These are phyloP conservation scores for Alligator mississippiensis DNA, from an alignment of 2,113 vertebrate genomes.

Conservation along the genomic window DNA sequence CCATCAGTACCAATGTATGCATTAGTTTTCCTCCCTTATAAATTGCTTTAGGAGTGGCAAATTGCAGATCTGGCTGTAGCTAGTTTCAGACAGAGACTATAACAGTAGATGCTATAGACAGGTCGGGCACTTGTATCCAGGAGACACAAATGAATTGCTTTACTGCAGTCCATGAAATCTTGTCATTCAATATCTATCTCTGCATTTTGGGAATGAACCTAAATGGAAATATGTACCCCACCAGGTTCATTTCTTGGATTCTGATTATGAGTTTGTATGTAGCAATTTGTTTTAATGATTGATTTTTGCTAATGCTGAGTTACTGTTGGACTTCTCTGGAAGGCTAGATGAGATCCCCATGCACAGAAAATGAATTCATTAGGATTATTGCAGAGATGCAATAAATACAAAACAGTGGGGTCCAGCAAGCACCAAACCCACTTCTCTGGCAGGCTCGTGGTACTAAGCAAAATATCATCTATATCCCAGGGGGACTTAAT, in stretches of 20 bases:
- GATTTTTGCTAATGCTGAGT: not conserved
- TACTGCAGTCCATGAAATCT: slow-evolving; percentile 16
- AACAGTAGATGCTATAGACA: not conserved
- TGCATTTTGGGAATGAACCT: slow-evolving; percentile 33
- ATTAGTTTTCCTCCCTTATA: slow-evolving; percentile 18
- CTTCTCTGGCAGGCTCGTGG: not conserved
- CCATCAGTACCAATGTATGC: not conserved
- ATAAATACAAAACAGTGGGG: slow-evolving; percentile 12
- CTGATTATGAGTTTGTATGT: slow-evolving; percentile 4
- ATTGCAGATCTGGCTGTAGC: not conserved
- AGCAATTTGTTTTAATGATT: slow-evolving; percentile 47
- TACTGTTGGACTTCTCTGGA: slow-evolving; percentile 1
- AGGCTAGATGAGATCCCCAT: not conserved
- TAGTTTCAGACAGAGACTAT: not conserved
- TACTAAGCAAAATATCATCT: not conserved
- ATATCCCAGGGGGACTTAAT: not conserved
- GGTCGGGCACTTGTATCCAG: not conserved
- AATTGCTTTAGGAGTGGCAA: not conserved
- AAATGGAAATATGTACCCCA: slow-evolving; percentile 5
- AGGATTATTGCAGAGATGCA: not conserved
- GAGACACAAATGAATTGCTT: slow-evolving; percentile 28
- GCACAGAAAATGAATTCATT: slow-evolving; percentile 12
- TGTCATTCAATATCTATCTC: slow-evolving; percentile 14
- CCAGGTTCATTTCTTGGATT: slow-evolving; percentile 5
- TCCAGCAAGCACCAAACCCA: not conserved